Percentiles rank a stretch among this genome's conserved stretches.
Evolutionary conservation across 2,797 vertebrate species (phyloP).

Genomic region (Melanitta fusca): DNA sequence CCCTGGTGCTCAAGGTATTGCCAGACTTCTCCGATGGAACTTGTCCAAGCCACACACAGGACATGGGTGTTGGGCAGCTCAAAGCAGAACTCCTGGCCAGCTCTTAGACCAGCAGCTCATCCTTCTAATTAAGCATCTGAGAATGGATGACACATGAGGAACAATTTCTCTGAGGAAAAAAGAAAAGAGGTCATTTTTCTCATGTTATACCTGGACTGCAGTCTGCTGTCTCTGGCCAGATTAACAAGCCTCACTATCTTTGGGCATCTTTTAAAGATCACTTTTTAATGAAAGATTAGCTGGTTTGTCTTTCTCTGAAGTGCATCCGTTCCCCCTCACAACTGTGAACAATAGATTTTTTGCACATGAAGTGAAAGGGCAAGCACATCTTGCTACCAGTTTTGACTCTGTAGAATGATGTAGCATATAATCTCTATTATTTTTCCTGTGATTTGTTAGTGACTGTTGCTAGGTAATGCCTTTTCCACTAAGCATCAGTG

Average conservation of each 20-base stretch:
- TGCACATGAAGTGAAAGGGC: conserved; percentile 52
- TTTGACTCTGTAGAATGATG: conserved; percentile 53
- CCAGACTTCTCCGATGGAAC: neutral
- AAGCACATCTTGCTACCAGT: conserved; percentile 53
- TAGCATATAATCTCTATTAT: conserved; percentile 41
- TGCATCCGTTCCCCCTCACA: neutral
- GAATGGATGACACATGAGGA: neutral
- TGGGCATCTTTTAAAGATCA: neutral
- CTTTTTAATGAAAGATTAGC: conserved; percentile 9
- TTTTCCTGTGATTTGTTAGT: conserved; percentile 68
- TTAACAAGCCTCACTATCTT: neutral
- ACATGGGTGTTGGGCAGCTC: neutral
- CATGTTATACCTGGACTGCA: neutral
- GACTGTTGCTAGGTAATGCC: conserved; percentile 75
- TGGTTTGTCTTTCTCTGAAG: neutral
- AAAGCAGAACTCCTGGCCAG: neutral
- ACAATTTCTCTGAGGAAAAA: neutral
- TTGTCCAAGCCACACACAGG: neutral
- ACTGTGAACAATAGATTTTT: conserved; percentile 62
- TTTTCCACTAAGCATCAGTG: conserved; percentile 54
- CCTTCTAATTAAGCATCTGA: neutral
- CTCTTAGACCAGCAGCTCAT: neutral
- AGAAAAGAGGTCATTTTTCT: neutral
- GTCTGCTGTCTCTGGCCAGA: neutral
- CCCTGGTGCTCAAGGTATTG: neutral